Percentiles rank a stretch among this genome's conserved stretches.
phyloP scores from a whole-genome alignment of 2,888 invertebrate species.

The Athetis lepigone region DNA sequence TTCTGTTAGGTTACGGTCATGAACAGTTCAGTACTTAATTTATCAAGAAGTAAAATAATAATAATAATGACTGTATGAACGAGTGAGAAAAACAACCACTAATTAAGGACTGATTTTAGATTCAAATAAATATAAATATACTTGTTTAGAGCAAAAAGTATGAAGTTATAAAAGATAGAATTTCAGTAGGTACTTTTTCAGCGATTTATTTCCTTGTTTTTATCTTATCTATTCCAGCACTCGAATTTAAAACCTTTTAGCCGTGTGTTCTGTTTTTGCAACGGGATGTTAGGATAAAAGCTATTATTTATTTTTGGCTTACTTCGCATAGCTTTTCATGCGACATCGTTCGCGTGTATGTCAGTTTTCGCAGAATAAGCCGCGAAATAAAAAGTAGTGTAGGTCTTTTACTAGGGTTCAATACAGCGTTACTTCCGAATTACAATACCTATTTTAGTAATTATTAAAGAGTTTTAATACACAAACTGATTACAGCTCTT shows the following conservation, averaged over 20 bases:
- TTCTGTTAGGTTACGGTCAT: conserved; percentile 1
- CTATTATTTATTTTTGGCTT: too few relatives aligned
- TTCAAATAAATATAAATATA: not conserved
- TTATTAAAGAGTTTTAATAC: too few relatives aligned
- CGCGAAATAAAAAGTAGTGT: too few relatives aligned
- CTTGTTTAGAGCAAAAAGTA: not conserved
- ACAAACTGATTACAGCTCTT: too few relatives aligned
- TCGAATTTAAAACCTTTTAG: not conserved
- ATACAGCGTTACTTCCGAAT: too few relatives aligned
- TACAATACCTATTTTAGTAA: too few relatives aligned
- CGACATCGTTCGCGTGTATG: too few relatives aligned
- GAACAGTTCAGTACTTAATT: not conserved
- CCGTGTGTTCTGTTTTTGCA: not conserved
- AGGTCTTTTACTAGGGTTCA: too few relatives aligned
- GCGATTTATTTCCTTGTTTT: not conserved
- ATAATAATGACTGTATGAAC: not conserved
- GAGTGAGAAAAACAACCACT: not conserved
- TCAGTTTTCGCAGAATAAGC: too few relatives aligned
- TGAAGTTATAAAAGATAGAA: not conserved
- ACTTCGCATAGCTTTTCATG: too few relatives aligned
- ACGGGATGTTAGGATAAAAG: not conserved
- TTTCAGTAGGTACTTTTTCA: not conserved
- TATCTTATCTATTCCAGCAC: not conserved
- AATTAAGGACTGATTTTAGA: not conserved
- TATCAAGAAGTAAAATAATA: not conserved